A percentile compares a stretch with the other conserved stretches of the same genome.
Evolutionary conservation across 1,140 invertebrate species (phyloP).

Genomic region (Philotrypesis tridentata): DNA sequence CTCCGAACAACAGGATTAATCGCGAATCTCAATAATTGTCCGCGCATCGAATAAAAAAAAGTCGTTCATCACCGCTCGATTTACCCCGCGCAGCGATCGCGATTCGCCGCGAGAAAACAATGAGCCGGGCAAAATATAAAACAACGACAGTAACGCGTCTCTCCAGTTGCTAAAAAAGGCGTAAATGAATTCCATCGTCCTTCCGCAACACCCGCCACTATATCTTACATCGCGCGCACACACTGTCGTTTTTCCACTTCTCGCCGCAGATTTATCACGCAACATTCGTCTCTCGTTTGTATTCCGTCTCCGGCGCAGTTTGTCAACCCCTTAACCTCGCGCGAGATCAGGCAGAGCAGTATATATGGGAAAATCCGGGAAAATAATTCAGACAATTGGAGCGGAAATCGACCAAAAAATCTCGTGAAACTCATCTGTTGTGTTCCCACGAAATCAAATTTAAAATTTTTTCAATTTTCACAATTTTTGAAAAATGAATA

Average conservation of each 20-base stretch:
- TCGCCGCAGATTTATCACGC: constrained; percentile 10
- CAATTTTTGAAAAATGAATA: too few relatives aligned
- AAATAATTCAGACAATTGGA: too few relatives aligned
- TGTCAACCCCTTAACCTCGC: neutral
- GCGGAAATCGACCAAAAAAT: too few relatives aligned
- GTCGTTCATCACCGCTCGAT: too few relatives aligned
- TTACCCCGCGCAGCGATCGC: neutral
- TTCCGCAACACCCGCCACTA: neutral
- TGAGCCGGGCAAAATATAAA: neutral
- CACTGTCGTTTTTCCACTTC: neutral
- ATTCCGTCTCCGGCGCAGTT: neutral
- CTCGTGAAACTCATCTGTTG: too few relatives aligned
- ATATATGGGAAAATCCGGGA: too few relatives aligned
- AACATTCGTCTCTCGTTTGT: neutral
- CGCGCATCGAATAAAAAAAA: too few relatives aligned
- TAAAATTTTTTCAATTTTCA: too few relatives aligned
- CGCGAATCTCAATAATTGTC: too few relatives aligned
- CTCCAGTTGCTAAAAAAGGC: neutral
- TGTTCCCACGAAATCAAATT: too few relatives aligned
- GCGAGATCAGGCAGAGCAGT: neutral
- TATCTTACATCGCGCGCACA: neutral
- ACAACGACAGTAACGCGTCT: neutral
- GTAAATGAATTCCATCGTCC: neutral
- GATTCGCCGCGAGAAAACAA: neutral
- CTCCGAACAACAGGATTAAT: neutral